phyloP scores from a whole-genome alignment of 1,140 invertebrate species.

The Araneus ventricosus region DNA sequence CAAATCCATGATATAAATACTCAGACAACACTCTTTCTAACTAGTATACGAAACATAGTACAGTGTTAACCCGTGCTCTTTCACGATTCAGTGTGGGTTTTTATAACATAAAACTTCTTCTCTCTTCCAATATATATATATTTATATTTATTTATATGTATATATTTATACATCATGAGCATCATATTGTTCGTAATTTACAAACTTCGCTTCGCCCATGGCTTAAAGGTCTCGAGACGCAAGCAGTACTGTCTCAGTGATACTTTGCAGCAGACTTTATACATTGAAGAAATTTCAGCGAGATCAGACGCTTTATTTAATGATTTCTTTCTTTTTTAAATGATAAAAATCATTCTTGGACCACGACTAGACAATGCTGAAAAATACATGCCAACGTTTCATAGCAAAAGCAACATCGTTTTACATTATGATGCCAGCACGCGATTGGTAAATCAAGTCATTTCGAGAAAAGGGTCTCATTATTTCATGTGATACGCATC shows the following conservation, averaged over 20 bases:
- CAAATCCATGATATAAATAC: background rate
- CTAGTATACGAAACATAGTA: background rate
- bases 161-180: slow-evolving; percentile 15
- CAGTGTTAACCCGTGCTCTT: background rate
- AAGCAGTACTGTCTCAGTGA: background rate
- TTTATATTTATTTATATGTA: background rate
- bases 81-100: background rate
- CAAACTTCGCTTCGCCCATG: background rate
- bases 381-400: too few relatives aligned
- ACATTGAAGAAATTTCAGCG: too few relatives aligned
- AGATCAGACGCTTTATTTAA: too few relatives aligned
- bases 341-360: too few relatives aligned
- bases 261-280: background rate
- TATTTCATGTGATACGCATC: too few relatives aligned
- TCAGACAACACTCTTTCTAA: background rate
- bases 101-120: background rate
- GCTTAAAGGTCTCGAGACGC: background rate
- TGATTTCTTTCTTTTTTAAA: too few relatives aligned
- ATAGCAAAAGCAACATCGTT: too few relatives aligned
- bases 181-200: background rate
- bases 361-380: too few relatives aligned
- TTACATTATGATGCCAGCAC: too few relatives aligned
- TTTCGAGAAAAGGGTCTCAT: too few relatives aligned
- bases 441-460: too few relatives aligned
- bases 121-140: slow-evolving; percentile 26